phyloP scores from a whole-genome alignment of 2,797 vertebrate species.

The Cheirogaleus major region DNA sequence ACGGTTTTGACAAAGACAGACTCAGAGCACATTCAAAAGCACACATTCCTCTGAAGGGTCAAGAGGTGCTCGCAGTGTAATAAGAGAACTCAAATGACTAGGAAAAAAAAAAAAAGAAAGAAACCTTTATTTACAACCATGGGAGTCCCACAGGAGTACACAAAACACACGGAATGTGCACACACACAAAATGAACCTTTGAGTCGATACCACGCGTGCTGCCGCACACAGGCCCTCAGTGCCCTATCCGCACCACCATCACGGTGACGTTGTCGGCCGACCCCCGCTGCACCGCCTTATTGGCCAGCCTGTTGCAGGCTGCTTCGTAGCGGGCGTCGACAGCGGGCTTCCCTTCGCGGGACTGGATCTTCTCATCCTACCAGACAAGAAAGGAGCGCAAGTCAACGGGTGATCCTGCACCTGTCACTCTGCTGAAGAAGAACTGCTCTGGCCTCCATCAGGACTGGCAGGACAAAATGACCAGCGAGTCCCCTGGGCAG shows the following conservation, averaged over 20 bases:
- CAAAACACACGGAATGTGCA: background rate
- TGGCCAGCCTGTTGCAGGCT: constrained; percentile 94
- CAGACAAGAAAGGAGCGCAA: background rate
- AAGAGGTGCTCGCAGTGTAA: background rate
- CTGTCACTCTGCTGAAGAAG: background rate
- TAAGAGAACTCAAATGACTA: constrained; percentile 56
- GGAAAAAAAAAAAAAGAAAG: constrained; percentile 58
- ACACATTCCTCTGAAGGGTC: background rate
- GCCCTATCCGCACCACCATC: constrained; percentile 91
- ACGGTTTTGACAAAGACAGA: no score
- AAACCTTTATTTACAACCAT: constrained; percentile 87
- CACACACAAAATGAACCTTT: background rate
- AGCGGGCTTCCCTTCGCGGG: constrained; percentile 84
- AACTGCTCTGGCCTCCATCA: accelerated
- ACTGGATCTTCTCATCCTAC: constrained; percentile 89
- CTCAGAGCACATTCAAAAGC: background rate
- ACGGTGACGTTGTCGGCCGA: constrained; percentile 97
- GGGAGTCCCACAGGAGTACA: constrained; percentile 60
- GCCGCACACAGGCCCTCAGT: constrained; percentile 78
- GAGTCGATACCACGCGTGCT: accelerated
- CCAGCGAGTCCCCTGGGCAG: accelerated
- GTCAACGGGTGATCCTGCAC: background rate
- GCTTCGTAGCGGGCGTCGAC: constrained; percentile 88
- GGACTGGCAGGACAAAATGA: background rate
- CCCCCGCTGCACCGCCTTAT: constrained; percentile 94